Conservation (phyloP, 2,797 vertebrate species). For the Craterocephalus amniculus region DNA sequence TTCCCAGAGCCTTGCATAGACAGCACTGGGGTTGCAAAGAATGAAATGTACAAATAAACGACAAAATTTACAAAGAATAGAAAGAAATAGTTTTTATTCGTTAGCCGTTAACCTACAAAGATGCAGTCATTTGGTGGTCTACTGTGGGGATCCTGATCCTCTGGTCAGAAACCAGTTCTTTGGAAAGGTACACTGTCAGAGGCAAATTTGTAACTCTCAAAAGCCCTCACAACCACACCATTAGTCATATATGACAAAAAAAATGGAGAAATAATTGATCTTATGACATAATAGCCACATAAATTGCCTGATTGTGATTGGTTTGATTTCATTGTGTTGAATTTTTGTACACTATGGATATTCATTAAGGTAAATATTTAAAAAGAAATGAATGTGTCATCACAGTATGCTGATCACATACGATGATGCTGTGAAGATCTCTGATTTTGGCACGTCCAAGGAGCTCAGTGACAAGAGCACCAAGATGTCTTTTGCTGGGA, state of each 20-base stretch:
- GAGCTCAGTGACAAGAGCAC: conserved; percentile 97
- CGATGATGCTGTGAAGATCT: conserved; percentile 97
- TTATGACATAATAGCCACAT: not conserved
- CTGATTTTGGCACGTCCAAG: conserved; percentile 97
- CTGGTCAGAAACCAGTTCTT: rapidly evolving
- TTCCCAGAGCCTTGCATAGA: not conserved
- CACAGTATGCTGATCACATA: conserved; percentile 96
- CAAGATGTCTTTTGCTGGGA: conserved; percentile 98
- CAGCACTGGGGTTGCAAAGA: not conserved
- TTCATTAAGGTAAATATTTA: conserved; percentile 46
- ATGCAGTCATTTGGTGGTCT: not conserved
- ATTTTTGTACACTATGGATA: conserved; percentile 52
- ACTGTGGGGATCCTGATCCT: not conserved
- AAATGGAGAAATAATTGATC: not conserved
- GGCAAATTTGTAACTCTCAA: not conserved
- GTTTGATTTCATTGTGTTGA: not conserved
- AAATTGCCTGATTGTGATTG: not conserved
- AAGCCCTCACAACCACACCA: not conserved
- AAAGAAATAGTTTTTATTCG: not conserved
- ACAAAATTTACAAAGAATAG: not conserved
- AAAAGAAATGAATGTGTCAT: conserved; percentile 15
- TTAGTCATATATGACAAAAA: not conserved
- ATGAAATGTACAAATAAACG: not conserved
- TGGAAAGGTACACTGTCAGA: not conserved
- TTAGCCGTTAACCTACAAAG: not conserved